phyloP scores from a whole-genome alignment of 2,888 invertebrate species.

The Machimus atricapillus region DNA sequence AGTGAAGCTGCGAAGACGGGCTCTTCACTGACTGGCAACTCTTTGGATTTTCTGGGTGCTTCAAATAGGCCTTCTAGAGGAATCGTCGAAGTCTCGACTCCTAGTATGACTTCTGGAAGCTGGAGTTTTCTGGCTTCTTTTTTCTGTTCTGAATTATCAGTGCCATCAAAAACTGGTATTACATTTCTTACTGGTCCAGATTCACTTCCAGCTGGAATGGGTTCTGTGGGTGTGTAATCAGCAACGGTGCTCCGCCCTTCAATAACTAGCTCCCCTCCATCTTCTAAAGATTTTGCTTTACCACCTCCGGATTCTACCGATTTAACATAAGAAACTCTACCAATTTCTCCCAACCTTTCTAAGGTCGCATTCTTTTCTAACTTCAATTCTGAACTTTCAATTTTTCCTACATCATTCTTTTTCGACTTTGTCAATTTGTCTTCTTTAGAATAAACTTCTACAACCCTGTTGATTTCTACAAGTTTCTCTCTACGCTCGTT shows the following conservation, averaged over 20 bases:
- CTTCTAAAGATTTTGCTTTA: conserved; percentile 16
- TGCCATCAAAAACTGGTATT: conserved; percentile 46
- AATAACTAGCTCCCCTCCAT: conserved; percentile 56
- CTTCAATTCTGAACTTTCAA: conserved; percentile 65
- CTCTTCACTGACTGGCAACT: conserved; percentile 48
- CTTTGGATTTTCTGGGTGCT: conserved; percentile 62
- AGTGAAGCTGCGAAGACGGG: conserved; percentile 63
- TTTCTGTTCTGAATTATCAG: neutral
- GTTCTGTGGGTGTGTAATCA: conserved; percentile 60
- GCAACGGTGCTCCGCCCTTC: conserved; percentile 61
- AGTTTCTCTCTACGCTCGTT: conserved; percentile 64
- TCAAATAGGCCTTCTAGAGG: conserved; percentile 73
- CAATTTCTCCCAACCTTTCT: conserved; percentile 75
- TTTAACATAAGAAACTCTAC: conserved; percentile 73
- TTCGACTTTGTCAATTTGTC: conserved; percentile 69
- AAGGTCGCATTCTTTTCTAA: conserved; percentile 69
- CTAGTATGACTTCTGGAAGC: conserved; percentile 58
- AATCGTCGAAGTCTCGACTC: conserved; percentile 70
- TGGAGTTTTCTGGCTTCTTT: conserved; percentile 46
- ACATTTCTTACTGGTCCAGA: conserved; percentile 46
- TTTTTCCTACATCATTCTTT: conserved; percentile 63
- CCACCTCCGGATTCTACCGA: conserved; percentile 64
- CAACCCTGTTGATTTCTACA: conserved; percentile 73
- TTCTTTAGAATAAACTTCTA: conserved; percentile 72
- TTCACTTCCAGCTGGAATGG: conserved; percentile 47